These are phyloP conservation scores for Copsychus sechellarum DNA, from an alignment of 2,113 vertebrate species.

Conservation along the genomic window DNA sequence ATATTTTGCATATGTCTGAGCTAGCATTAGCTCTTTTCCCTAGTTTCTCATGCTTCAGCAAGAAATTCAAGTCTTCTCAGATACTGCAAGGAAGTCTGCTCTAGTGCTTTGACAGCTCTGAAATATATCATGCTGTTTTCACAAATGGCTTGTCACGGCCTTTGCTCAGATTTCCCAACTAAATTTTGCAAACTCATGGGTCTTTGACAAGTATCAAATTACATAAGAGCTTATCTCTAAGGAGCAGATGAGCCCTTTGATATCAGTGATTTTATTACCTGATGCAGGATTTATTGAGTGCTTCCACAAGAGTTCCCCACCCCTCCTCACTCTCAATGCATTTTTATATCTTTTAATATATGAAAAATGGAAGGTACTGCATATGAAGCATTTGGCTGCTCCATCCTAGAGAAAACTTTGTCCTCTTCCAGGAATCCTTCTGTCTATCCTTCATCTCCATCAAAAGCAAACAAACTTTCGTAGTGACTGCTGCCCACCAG, in stretches of 20 bases:
- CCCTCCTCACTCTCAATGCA: constrained; percentile 13
- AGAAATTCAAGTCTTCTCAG: not conserved
- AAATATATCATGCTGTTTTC: not conserved
- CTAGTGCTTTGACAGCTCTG: not conserved
- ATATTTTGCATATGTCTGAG: not conserved
- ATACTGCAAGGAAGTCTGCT: not conserved
- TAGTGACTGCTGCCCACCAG: constrained; percentile 40
- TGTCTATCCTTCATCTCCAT: constrained; percentile 8
- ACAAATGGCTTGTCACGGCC: not conserved
- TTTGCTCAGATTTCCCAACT: not conserved
- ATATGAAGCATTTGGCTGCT: not conserved
- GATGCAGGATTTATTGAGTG: constrained; percentile 41
- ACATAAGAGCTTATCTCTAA: not conserved
- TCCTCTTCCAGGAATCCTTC: constrained; percentile 19
- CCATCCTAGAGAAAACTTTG: constrained; percentile 14
- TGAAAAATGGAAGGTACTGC: not conserved
- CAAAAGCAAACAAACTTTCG: not conserved
- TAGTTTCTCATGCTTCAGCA: not conserved
- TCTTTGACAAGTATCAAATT: constrained; percentile 13
- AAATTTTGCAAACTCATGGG: not conserved
- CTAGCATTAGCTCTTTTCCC: not conserved
- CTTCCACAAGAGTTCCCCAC: not conserved
- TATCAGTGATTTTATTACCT: not conserved
- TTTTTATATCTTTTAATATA: constrained; percentile 33
- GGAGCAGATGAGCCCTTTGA: not conserved